Conservation (phyloP, 2,797 vertebrate species). For the Hozukius guyotensis region DNA sequence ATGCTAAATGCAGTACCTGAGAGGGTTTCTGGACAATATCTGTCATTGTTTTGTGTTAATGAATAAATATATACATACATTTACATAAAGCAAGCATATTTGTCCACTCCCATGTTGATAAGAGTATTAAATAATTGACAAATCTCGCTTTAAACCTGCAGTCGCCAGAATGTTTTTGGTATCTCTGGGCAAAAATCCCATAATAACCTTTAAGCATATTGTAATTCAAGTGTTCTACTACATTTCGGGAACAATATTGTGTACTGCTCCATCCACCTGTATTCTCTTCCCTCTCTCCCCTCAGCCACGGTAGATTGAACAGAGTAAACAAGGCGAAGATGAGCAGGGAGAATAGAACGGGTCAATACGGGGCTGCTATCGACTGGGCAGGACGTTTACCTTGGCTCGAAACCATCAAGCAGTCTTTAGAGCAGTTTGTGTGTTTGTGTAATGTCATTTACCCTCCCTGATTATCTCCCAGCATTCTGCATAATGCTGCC, state of each 20-base stretch:
- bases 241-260: background rate
- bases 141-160: too few relatives aligned
- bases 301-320: background rate
- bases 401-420: constrained; percentile 4
- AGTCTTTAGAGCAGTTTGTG: constrained; percentile 16
- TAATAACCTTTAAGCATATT: too few relatives aligned
- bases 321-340: constrained; percentile 35
- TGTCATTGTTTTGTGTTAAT: too few relatives aligned
- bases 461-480: background rate
- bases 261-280: background rate
- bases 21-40: too few relatives aligned
- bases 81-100: too few relatives aligned
- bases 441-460: constrained; percentile 8
- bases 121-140: too few relatives aligned
- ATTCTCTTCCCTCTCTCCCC: background rate
- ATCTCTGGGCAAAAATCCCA: too few relatives aligned
- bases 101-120: too few relatives aligned
- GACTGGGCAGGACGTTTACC: constrained; percentile 13
- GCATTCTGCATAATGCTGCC: background rate
- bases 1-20: too few relatives aligned
- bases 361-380: constrained; percentile 2
- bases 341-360: constrained; percentile 1
- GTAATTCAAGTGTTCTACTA: background rate
- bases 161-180: too few relatives aligned
- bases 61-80: too few relatives aligned